Conservation (phyloP, 2,888 invertebrate genomes). For the Lomographa bimaculata region DNA sequence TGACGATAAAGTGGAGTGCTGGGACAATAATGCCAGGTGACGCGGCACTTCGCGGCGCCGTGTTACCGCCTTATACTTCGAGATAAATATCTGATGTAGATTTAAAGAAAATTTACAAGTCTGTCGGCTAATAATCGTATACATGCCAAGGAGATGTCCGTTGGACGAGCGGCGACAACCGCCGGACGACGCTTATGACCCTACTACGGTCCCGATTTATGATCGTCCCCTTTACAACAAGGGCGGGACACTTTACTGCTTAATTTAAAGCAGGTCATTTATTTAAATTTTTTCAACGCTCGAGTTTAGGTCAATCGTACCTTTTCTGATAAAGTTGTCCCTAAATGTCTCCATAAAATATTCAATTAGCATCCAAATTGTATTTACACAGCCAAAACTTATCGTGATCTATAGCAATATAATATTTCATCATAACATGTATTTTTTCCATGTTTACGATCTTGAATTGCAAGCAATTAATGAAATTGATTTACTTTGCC, state of each 20-base stretch:
- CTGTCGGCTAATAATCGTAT: slow-evolving; percentile 68
- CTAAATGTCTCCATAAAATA: slow-evolving; percentile 21
- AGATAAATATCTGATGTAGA: slow-evolving; percentile 68
- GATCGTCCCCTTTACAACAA: slow-evolving; percentile 63
- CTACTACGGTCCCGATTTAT: slow-evolving; percentile 69
- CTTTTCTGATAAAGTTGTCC: slow-evolving; percentile 24
- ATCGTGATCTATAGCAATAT: slow-evolving; percentile 24
- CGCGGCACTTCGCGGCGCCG: slow-evolving; percentile 38
- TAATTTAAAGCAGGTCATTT: slow-evolving; percentile 65
- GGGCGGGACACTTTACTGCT: slow-evolving; percentile 71
- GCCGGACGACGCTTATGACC: slow-evolving; percentile 65
- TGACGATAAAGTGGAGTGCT: slow-evolving; percentile 57
- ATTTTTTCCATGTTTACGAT: slow-evolving; percentile 17
- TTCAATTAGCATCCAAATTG: slow-evolving; percentile 30
- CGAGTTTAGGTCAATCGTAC: slow-evolving; percentile 29
- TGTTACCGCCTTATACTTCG: slow-evolving; percentile 49
- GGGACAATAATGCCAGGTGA: slow-evolving; percentile 46
- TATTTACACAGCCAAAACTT: slow-evolving; percentile 29
- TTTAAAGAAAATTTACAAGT: slow-evolving; percentile 70
- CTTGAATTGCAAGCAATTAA: slow-evolving; percentile 33
- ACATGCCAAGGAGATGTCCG: slow-evolving; percentile 64
- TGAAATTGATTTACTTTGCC: slow-evolving; percentile 25
- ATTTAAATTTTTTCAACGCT: slow-evolving; percentile 38
- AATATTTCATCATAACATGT: slow-evolving; percentile 28
- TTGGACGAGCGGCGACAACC: slow-evolving; percentile 49